Percentiles rank a stretch among this genome's conserved stretches.
These are phyloP conservation scores for Cotesia congregata DNA, from an alignment of 2,888 invertebrate species.

Conservation along the genomic window DNA sequence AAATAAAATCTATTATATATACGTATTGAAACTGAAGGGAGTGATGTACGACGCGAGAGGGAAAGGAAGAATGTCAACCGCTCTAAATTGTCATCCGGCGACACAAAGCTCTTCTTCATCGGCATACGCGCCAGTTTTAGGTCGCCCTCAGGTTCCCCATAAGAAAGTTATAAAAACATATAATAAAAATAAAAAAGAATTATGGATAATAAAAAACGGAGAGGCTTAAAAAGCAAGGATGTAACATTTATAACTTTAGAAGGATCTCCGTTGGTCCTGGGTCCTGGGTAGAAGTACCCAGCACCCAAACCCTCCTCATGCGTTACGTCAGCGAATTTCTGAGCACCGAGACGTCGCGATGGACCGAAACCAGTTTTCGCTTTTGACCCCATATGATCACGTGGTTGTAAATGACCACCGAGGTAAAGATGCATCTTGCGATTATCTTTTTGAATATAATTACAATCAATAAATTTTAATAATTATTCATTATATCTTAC, in stretches of 20 bases:
- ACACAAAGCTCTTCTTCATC: not conserved
- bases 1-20: not conserved
- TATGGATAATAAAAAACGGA: not conserved
- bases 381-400: conserved; percentile 44
- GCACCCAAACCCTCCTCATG: conserved; percentile 19
- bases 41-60: not conserved
- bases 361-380: conserved; percentile 50
- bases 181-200: not conserved
- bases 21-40: not conserved
- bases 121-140: not conserved
- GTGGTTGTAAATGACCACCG: conserved; percentile 25
- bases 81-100: not conserved
- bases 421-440: conserved; percentile 5
- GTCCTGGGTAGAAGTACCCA: not conserved
- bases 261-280: conserved; percentile 6
- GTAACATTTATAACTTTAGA: not conserved
- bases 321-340: conserved; percentile 46
- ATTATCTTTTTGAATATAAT: not conserved
- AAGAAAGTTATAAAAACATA: not conserved
- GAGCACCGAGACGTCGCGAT: conserved; percentile 35
- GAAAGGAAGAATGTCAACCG: not conserved
- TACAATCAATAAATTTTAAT: not conserved
- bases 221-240: not conserved
- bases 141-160: not conserved
- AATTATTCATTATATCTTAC: not conserved